phyloP scores from a whole-genome alignment of 2,888 invertebrate genomes.

The Gerosis bhagava region DNA sequence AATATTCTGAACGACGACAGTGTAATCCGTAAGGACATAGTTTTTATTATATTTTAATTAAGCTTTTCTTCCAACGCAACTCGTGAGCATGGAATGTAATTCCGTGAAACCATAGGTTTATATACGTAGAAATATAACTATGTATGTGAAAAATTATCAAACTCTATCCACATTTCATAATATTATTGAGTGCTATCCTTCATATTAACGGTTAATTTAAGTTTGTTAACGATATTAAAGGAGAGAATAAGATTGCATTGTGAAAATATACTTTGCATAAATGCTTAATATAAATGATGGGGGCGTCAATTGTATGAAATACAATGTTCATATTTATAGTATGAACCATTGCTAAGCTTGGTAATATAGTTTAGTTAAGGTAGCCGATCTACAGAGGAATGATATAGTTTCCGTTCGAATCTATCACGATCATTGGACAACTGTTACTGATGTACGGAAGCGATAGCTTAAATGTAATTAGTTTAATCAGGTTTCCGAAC shows the following conservation, averaged over 20 bases:
- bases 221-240: conserved; percentile 69
- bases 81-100: conserved; percentile 56
- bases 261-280: conserved; percentile 68
- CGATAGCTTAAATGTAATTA: conserved; percentile 10
- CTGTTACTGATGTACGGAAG: neutral
- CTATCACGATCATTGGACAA: conserved; percentile 6
- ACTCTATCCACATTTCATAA: conserved; percentile 1
- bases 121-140: conserved; percentile 31
- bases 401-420: conserved; percentile 9
- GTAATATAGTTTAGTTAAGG: conserved; percentile 48
- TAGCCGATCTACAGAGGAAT: conserved; percentile 12
- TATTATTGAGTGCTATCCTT: conserved; percentile 36
- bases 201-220: conserved; percentile 51
- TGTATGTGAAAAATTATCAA: too few relatives aligned
- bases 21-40: conserved; percentile 40
- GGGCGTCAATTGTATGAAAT: conserved; percentile 76
- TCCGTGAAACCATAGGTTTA: conserved; percentile 43
- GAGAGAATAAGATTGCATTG: conserved; percentile 81
- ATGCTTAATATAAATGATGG: conserved; percentile 47
- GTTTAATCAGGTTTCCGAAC: conserved; percentile 2
- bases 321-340: conserved; percentile 63
- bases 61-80: conserved; percentile 30
- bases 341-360: conserved; percentile 58
- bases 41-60: conserved; percentile 31
- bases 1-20: conserved; percentile 39